phyloP scores from a whole-genome alignment of 2,888 invertebrate genomes.

The Danaus chrysippus region DNA sequence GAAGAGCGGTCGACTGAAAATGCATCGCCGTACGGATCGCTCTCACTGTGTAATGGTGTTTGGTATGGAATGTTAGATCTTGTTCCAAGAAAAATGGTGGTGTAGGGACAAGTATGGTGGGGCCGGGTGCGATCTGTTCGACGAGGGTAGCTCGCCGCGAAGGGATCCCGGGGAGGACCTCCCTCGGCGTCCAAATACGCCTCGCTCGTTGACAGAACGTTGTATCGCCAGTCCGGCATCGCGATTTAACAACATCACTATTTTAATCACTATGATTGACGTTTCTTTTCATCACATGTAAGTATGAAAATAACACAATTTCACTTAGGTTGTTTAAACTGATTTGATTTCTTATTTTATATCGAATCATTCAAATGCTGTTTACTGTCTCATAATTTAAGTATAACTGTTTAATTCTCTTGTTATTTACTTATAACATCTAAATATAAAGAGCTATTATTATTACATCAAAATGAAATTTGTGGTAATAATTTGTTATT shows the following conservation, averaged over 20 bases:
- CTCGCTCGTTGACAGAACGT: slow-evolving; percentile 76
- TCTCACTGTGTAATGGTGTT: slow-evolving; percentile 61
- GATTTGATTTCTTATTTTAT: slow-evolving; percentile 13
- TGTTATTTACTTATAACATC: neutral
- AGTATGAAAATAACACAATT: slow-evolving; percentile 42
- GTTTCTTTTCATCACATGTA: slow-evolving; percentile 41
- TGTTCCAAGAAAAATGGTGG: slow-evolving; percentile 66
- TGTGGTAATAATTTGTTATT: neutral
- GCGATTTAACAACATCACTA: slow-evolving; percentile 66
- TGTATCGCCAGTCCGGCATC: slow-evolving; percentile 79
- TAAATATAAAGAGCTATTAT: neutral
- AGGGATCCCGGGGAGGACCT: slow-evolving; percentile 55
- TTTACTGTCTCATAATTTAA: too few species aligned
- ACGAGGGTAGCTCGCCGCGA: slow-evolving; percentile 74
- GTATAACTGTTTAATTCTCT: neutral
- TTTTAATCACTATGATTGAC: slow-evolving; percentile 41
- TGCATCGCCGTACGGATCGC: slow-evolving; percentile 65
- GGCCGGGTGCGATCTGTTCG: slow-evolving; percentile 74
- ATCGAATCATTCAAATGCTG: neutral
- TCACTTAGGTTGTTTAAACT: slow-evolving; percentile 58
- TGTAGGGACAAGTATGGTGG: slow-evolving; percentile 70
- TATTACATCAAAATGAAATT: neutral
- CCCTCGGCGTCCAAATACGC: slow-evolving; percentile 65
- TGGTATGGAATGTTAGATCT: slow-evolving; percentile 56
- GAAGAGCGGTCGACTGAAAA: slow-evolving; percentile 72